A percentile compares a stretch with the other conserved stretches of the same genome.
These are phyloP conservation scores for Ctenoplectra terminalis DNA, from an alignment of 1,140 invertebrate genomes.

Conservation along the genomic window DNA sequence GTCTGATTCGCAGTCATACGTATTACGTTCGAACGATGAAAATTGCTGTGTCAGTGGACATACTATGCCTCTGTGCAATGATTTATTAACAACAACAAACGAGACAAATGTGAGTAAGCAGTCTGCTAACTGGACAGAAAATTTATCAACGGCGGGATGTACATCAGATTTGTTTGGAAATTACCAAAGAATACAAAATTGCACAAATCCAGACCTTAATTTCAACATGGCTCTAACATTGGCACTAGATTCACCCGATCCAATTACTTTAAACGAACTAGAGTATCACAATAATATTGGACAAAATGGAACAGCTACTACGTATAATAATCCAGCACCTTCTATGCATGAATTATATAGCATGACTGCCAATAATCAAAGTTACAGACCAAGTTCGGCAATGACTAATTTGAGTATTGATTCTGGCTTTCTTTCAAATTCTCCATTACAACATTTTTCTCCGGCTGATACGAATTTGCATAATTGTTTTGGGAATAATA, in stretches of 20 bases:
- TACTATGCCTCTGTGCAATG: conserved; percentile 70
- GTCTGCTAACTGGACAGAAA: conserved; percentile 75
- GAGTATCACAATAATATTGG: conserved; percentile 72
- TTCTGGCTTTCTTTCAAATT: conserved; percentile 79
- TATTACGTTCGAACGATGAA: conserved; percentile 48
- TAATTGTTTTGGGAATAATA: conserved; percentile 73
- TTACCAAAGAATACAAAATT: conserved; percentile 72
- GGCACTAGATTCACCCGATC: conserved; percentile 70
- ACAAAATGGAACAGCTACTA: conserved; percentile 63
- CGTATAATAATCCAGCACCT: conserved; percentile 68
- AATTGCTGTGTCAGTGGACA: conserved; percentile 57
- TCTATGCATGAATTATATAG: conserved; percentile 75
- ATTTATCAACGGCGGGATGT: conserved; percentile 61
- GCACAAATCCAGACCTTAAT: conserved; percentile 76
- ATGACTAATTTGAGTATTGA: conserved; percentile 79
- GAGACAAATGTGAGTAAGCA: conserved; percentile 69
- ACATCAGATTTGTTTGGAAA: conserved; percentile 75
- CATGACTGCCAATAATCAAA: conserved; percentile 63
- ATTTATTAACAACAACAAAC: conserved; percentile 72
- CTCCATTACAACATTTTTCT: conserved; percentile 79
- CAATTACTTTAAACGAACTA: conserved; percentile 64
- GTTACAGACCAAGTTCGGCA: conserved; percentile 75
- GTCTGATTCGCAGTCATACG: conserved; percentile 56
- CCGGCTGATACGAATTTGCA: conserved; percentile 74
- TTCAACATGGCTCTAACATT: conserved; percentile 74